Evolutionary conservation across 2,113 vertebrate species (phyloP).

Genomic region (Corythornis cristatus): DNA sequence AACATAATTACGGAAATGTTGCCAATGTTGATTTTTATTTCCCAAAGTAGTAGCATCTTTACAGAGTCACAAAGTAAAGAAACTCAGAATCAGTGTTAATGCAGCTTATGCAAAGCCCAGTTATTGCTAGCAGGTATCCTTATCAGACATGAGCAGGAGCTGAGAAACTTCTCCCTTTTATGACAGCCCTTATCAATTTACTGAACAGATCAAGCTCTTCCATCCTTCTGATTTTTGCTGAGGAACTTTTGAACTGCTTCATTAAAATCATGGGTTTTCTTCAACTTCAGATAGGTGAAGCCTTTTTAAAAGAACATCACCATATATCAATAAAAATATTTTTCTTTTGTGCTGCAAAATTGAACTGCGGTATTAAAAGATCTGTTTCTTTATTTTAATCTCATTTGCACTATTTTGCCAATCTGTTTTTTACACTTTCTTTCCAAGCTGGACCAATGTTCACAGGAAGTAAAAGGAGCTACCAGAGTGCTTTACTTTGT

Average conservation of each 20-base stretch:
- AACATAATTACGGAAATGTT: neutral
- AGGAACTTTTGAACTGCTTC: neutral
- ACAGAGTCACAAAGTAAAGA: neutral
- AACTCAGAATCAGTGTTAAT: neutral
- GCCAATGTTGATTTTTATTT: neutral
- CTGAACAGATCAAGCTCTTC: neutral
- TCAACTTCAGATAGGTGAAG: neutral
- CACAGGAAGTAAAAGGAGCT: neutral
- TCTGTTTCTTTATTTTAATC: neutral
- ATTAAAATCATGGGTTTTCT: neutral
- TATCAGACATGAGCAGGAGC: neutral
- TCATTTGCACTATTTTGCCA: neutral
- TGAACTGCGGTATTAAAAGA: neutral
- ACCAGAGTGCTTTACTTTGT: neutral
- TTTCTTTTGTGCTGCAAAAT: neutral
- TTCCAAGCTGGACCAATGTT: neutral
- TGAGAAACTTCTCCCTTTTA: neutral
- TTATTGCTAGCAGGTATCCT: neutral
- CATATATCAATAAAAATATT: neutral
- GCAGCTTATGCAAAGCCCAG: neutral
- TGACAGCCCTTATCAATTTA: neutral
- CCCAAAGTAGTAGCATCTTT: neutral
- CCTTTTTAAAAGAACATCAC: neutral
- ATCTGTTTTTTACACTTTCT: neutral
- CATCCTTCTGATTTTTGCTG: neutral